These are phyloP conservation scores for Pygoscelis antarcticus DNA, from an alignment of 2,113 vertebrate species.

Conservation along the genomic window DNA sequence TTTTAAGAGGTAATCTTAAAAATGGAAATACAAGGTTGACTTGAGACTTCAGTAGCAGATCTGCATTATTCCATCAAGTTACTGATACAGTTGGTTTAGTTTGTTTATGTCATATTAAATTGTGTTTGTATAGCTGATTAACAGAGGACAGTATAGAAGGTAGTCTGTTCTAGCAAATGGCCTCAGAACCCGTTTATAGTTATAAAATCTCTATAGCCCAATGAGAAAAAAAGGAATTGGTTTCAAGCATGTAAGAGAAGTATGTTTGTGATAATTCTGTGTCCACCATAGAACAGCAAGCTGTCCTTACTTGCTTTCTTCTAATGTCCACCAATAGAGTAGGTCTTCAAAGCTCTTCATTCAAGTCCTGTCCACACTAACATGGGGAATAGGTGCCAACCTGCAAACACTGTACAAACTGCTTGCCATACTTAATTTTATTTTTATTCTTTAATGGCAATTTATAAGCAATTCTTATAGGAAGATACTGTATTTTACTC, in stretches of 20 bases:
- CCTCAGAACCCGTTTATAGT: not conserved
- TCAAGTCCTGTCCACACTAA: not conserved
- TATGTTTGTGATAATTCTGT: not conserved
- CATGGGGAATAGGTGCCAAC: not conserved
- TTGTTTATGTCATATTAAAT: not conserved
- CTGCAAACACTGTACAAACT: not conserved
- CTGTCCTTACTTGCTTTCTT: not conserved
- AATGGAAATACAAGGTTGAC: not conserved
- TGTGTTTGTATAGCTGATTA: not conserved
- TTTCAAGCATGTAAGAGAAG: not conserved
- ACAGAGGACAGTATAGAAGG: not conserved
- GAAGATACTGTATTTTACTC: not conserved
- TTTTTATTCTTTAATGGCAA: not conserved
- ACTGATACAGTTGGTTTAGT: not conserved
- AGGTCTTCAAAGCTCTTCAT: not conserved
- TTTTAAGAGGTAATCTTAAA: not conserved
- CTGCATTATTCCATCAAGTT: not conserved
- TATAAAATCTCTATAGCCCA: not conserved
- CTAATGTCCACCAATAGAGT: not conserved
- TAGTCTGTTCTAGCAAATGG: not conserved
- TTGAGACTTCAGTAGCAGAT: not conserved
- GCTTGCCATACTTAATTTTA: not conserved
- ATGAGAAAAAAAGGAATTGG: not conserved
- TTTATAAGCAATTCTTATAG: not conserved
- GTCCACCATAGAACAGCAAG: not conserved